Percentiles rank a stretch among this genome's conserved stretches.
Conservation (phyloP, 2,113 vertebrate species). For the Solea senegalensis region DNA sequence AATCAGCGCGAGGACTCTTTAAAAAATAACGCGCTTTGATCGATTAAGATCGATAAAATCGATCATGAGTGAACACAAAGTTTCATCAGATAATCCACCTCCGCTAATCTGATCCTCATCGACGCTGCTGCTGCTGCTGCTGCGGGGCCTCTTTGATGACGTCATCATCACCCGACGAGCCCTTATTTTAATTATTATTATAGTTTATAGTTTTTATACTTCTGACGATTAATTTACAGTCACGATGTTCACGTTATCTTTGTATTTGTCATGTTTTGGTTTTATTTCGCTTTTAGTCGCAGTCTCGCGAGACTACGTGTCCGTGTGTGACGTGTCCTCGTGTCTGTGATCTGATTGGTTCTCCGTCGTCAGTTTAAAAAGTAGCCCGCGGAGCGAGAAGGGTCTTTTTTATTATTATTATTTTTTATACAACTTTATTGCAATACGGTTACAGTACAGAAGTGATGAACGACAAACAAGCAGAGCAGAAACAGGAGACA, state of each 20-base stretch:
- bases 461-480: too few relatives aligned
- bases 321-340: not conserved
- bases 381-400: not conserved
- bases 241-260: not conserved
- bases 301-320: not conserved
- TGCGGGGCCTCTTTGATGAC: slow-evolving; percentile 35
- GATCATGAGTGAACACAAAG: not conserved
- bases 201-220: not conserved
- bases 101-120: not conserved
- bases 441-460: too few relatives aligned
- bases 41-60: not conserved
- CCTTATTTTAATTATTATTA: not conserved
- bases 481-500: too few relatives aligned
- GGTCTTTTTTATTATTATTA: too few relatives aligned
- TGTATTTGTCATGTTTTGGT: not conserved
- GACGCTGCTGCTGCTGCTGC: not conserved
- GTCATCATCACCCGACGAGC: not conserved
- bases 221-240: not conserved
- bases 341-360: not conserved
- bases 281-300: not conserved
- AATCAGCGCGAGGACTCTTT: not conserved
- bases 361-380: not conserved
- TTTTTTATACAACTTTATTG: too few relatives aligned
- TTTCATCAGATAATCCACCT: not conserved
- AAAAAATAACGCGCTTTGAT: not conserved